These are phyloP conservation scores for Notechis scutatus DNA, from an alignment of 2,113 vertebrate genomes.

Conservation along the genomic window DNA sequence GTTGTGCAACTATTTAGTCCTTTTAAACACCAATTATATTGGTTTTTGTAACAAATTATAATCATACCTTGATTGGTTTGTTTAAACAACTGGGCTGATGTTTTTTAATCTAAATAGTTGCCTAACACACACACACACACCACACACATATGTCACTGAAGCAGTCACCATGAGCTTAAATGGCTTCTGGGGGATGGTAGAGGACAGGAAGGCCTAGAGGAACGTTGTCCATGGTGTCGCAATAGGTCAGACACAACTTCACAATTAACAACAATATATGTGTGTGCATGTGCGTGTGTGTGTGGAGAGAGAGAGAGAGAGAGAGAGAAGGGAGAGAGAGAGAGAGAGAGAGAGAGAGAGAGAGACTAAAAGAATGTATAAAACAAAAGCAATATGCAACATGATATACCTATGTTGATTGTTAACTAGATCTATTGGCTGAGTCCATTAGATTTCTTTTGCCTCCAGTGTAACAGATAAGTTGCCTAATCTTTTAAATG, in stretches of 20 bases:
- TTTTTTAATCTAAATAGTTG: neutral
- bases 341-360: too few species aligned
- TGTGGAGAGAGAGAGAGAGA: too few species aligned
- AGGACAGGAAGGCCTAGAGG: too few species aligned
- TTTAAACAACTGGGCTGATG: neutral
- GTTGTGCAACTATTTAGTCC: neutral
- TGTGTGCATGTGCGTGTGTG: too few species aligned
- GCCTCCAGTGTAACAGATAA: neutral
- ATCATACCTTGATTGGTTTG: neutral
- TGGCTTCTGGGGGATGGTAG: too few species aligned
- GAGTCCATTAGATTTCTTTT: neutral
- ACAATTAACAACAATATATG: too few species aligned
- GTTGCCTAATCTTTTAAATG: neutral
- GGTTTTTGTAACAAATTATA: neutral
- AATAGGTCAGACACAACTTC: too few species aligned
- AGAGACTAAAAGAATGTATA: neutral
- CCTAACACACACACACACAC: too few species aligned
- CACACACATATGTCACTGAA: too few species aligned
- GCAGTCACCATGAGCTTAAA: too few species aligned
- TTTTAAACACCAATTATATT: neutral
- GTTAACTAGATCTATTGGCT: neutral
- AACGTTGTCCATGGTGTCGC: too few species aligned
- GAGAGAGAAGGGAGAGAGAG: too few species aligned
- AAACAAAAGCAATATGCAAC: neutral
- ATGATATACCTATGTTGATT: neutral